Evolutionary conservation across 2,113 vertebrate genomes (phyloP), one percentile per base, ranked within the genome.

Genomic region (Dolichotis patagonum): DNA sequence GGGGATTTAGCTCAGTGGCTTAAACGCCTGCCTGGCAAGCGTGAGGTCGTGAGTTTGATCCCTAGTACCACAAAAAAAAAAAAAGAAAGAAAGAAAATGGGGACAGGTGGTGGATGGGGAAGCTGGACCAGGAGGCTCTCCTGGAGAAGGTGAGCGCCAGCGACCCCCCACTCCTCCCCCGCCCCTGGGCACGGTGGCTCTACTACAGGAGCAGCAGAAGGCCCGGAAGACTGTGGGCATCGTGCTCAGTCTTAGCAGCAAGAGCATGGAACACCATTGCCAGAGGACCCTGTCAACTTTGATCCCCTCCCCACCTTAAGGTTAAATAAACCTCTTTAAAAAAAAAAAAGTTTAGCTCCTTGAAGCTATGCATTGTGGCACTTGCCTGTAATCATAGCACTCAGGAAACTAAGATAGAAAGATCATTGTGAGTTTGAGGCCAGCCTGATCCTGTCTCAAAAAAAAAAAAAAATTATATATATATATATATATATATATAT

Each of bases 111-210:
- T 98, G 99, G 91, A 99, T 99, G 99, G 99, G 99, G 97, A 99
- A 99, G 97, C 97, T 99, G 75, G 99, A 99, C 3, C 99, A 99
- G 95, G 99, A 99, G 95, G 99, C 99, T 7, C 98, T 99, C 95
- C 98, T 99, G 98, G 99, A 99, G 98, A 99, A 99, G 98, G 99
- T 99, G 99, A 99, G 99, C 98, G 99, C 99, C 96, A 99, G 99
- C 0, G 99, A 99, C 92, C 99, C 99, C 1, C 16, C 1, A n/a
- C n/a, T n/a, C n/a, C n/a, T 46, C 46, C 99, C 99, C 98, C 17
- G 16, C 13, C 54, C 99, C 99, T 98, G 14, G 99, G 99, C 85
- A 99, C 99, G 0, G 99, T 99, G 95, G 99, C 99, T 0, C 80
- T 99, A 97, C 99, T 99, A 35, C 99, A 99, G 97, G 99, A 99